Conservation (phyloP, 2,113 vertebrate genomes). For the Ochotona princeps region DNA sequence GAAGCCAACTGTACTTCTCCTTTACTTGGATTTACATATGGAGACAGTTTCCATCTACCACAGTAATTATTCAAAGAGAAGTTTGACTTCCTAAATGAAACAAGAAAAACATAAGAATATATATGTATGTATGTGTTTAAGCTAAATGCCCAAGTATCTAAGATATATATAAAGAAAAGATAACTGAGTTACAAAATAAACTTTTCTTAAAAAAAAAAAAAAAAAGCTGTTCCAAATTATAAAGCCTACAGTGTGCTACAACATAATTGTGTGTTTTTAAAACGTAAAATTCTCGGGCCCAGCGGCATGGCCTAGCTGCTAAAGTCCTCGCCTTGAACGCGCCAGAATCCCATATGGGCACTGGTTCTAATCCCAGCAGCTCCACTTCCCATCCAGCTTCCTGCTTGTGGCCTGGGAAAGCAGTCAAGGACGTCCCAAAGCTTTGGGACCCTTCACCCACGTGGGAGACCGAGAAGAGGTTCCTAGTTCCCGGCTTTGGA, state of each 20-base stretch:
- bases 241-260: slow-evolving; percentile 36
- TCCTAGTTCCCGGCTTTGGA: no score
- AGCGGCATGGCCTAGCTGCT: no score
- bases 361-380: no score
- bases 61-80: slow-evolving; percentile 85
- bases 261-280: slow-evolving; percentile 26
- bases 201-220: no score
- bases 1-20: not conserved
- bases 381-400: no score
- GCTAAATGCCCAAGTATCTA: slow-evolving; percentile 85
- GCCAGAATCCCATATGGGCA: no score
- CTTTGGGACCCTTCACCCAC: no score
- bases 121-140: not conserved
- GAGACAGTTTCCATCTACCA: slow-evolving; percentile 67
- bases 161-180: slow-evolving; percentile 82
- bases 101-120: not conserved
- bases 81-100: slow-evolving; percentile 77
- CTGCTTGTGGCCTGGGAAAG: no score
- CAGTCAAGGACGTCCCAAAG: no score
- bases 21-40: not conserved
- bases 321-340: no score
- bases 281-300: no score
- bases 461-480: no score
- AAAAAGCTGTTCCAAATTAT: slow-evolving; percentile 46
- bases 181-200: slow-evolving; percentile 42